Conservation (phyloP, 2,113 vertebrate species). For the Rhagologus leucostigma region DNA sequence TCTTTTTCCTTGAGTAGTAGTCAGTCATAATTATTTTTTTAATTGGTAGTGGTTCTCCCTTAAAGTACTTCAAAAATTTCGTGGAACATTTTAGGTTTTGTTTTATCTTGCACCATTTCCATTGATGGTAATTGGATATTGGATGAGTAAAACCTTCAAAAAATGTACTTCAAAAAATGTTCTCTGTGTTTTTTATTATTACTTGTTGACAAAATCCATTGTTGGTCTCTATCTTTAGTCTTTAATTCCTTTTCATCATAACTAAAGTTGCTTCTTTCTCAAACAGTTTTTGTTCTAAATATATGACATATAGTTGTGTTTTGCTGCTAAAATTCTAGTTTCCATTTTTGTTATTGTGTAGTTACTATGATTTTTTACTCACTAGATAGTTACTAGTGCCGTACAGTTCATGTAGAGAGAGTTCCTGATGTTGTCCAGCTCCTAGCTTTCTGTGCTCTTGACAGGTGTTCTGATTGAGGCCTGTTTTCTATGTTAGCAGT, state of each 20-base stretch:
- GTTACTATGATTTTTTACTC: background rate
- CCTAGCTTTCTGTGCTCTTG: background rate
- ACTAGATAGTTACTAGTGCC: background rate
- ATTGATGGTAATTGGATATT: background rate
- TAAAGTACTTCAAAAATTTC: background rate
- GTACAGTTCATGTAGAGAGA: background rate
- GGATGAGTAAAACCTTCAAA: background rate
- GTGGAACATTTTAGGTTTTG: background rate
- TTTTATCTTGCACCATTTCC: background rate
- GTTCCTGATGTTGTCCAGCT: background rate
- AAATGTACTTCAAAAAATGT: background rate
- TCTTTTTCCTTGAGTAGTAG: background rate
- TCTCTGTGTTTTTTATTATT: background rate
- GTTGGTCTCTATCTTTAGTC: background rate
- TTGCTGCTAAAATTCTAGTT: background rate
- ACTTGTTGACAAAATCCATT: background rate
- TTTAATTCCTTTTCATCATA: background rate
- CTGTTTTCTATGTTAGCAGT: background rate
- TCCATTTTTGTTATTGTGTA: background rate
- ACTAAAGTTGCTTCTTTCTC: background rate
- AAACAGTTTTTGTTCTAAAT: background rate
- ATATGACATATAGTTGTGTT: background rate
- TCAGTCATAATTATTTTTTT: background rate
- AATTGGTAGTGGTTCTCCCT: background rate
- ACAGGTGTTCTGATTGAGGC: background rate